A percentile compares a stretch with the other conserved stretches of the same genome.
Conservation (phyloP, 1,140 invertebrate species). For the Onthophagus taurus region DNA sequence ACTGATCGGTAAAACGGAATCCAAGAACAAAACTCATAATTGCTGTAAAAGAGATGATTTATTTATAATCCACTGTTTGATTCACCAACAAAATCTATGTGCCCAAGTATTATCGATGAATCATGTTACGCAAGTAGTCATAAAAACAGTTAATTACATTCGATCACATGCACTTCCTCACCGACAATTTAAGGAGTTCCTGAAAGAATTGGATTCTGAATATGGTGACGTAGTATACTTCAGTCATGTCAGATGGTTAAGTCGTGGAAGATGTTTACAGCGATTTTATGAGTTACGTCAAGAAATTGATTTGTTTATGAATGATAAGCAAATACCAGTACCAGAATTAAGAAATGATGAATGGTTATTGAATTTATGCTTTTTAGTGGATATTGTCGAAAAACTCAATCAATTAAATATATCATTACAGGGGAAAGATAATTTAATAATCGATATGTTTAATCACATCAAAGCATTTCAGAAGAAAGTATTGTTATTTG, state of each 20-base stretch:
- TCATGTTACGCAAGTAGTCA: conserved; percentile 29
- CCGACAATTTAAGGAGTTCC: conserved; percentile 31
- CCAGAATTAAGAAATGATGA: conserved; percentile 19
- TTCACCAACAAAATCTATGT: conserved; percentile 30
- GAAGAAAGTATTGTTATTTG: conserved; percentile 17
- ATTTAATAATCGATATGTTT: conserved; percentile 8
- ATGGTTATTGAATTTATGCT: conserved; percentile 19
- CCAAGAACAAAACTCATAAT: conserved; percentile 12
- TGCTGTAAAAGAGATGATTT: conserved; percentile 14
- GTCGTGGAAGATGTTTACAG: conserved; percentile 25
- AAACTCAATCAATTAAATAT: conserved; percentile 18
- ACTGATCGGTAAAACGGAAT: conserved; percentile 16
- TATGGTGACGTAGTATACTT: conserved; percentile 29
- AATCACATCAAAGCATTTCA: conserved; percentile 16
- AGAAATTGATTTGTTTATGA: conserved; percentile 22
- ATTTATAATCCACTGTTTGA: conserved; percentile 30
- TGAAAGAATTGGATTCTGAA: conserved; percentile 27
- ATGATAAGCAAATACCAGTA: conserved; percentile 18
- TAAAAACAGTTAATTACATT: conserved; percentile 33
- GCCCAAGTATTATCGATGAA: conserved; percentile 22
- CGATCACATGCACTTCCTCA: conserved; percentile 25
- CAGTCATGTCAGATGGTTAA: conserved; percentile 31
- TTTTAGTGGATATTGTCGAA: conserved; percentile 18
- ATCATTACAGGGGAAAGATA: conserved; percentile 18
- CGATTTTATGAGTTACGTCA: conserved; percentile 20